Conservation (phyloP, 2,888 invertebrate species). For the Nomada lathburiana region DNA sequence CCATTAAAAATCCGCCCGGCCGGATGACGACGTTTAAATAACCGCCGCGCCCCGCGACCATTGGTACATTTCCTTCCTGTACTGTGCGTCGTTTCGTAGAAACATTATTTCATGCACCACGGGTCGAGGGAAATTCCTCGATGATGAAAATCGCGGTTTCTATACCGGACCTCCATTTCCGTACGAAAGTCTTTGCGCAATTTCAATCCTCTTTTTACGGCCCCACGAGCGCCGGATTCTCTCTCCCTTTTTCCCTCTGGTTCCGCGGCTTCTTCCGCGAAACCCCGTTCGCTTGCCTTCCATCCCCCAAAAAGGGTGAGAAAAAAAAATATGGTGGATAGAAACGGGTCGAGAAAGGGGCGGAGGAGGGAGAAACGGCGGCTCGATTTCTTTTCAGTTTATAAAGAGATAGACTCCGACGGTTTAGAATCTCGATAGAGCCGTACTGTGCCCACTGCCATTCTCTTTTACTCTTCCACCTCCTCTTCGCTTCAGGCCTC, state of each 20-base stretch:
- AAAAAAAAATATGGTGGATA: neutral
- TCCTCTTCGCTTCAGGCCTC: constrained; percentile 48
- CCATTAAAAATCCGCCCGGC: constrained; percentile 44
- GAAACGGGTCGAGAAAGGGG: neutral
- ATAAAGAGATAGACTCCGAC: constrained; percentile 57
- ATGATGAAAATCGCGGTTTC: constrained; percentile 62
- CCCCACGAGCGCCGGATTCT: constrained; percentile 17
- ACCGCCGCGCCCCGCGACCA: neutral
- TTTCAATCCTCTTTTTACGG: constrained; percentile 60
- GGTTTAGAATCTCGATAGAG: constrained; percentile 60
- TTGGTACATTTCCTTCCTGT: neutral
- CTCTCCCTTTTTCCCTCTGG: neutral
- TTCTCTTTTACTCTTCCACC: constrained; percentile 32
- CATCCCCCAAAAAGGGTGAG: constrained; percentile 28
- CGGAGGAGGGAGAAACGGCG: neutral
- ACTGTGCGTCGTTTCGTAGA: constrained; percentile 23
- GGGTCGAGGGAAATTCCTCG: constrained; percentile 28
- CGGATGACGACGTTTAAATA: constrained; percentile 49
- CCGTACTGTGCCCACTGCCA: constrained; percentile 27
- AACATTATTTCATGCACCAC: constrained; percentile 59
- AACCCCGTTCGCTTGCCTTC: constrained; percentile 43
- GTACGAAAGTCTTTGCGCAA: constrained; percentile 58
- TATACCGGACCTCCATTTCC: constrained; percentile 59
- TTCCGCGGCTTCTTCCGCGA: constrained; percentile 34
- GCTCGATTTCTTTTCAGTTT: constrained; percentile 63